Evolutionary conservation across 2,888 invertebrate genomes (phyloP).

Genomic region (Chaitophorus viminalis): DNA sequence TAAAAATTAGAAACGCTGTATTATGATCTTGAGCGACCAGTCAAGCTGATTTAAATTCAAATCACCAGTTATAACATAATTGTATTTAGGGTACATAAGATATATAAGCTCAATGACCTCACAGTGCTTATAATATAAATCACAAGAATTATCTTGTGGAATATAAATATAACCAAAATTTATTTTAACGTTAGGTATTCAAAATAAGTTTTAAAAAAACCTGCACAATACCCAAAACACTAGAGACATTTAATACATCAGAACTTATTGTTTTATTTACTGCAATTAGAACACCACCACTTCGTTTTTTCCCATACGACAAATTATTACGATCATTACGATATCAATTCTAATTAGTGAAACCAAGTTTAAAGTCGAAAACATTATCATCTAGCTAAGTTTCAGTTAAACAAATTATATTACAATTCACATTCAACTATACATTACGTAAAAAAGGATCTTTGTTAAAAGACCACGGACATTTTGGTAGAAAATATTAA

Average conservation of each 20-base stretch:
- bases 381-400: constrained; percentile 24
- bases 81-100: not conserved
- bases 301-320: not conserved
- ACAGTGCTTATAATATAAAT: constrained; percentile 2
- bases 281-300: constrained; percentile 23
- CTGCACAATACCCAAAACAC: constrained; percentile 20
- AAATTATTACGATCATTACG: no score
- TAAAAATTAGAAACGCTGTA: not conserved
- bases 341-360: not conserved
- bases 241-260: constrained; percentile 13
- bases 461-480: constrained; percentile 8
- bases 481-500: constrained; percentile 21
- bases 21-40: constrained; percentile 2
- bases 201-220: constrained; percentile 21
- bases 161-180: constrained; percentile 22
- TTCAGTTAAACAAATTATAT: constrained; percentile 27
- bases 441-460: not conserved
- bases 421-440: not conserved
- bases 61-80: not conserved
- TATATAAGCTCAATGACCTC: constrained; percentile 27
- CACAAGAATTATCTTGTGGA: not conserved
- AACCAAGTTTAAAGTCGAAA: constrained; percentile 12
- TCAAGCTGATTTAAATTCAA: not conserved
- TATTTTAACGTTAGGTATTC: constrained; percentile 7
- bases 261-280: constrained; percentile 16